These are phyloP conservation scores for Meandrina meandrites DNA, from an alignment of 92 coral and sea anemone species.

Conservation along the genomic window DNA sequence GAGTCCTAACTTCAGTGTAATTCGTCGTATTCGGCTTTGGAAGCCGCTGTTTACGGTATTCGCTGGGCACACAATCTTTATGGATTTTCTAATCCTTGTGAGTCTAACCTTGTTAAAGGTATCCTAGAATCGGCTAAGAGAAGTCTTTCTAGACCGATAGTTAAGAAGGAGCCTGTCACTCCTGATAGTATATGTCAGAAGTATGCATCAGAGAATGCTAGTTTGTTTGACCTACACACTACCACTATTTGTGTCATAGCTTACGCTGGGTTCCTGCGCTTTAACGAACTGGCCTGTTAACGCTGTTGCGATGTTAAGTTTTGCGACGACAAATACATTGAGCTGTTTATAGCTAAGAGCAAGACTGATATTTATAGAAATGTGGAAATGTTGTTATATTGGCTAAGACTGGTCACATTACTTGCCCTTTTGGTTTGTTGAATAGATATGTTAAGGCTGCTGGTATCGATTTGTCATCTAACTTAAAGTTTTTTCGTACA, in stretches of 20 bases:
- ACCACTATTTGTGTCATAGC: slow-evolving; percentile 65
- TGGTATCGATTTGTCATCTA: no score
- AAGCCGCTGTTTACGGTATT: slow-evolving; percentile 59
- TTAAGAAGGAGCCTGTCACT: slow-evolving; percentile 61
- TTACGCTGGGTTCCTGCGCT: slow-evolving; percentile 46
- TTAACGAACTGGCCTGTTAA: no score
- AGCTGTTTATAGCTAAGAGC: slow-evolving; percentile 35
- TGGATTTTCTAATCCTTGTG: slow-evolving; percentile 39
- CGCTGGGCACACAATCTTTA: slow-evolving; percentile 61
- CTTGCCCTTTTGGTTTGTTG: not conserved
- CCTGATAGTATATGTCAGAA: slow-evolving; percentile 28
- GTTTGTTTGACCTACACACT: slow-evolving; percentile 33
- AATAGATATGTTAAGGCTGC: slow-evolving; percentile 26
- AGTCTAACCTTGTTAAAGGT: slow-evolving; percentile 28
- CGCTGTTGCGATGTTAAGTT: slow-evolving; percentile 46
- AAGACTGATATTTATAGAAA: slow-evolving; percentile 60
- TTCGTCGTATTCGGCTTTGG: slow-evolving; percentile 46
- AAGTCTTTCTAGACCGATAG: slow-evolving; percentile 45
- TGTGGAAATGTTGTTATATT: slow-evolving; percentile 37
- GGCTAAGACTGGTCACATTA: slow-evolving; percentile 34
- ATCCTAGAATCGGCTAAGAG: slow-evolving; percentile 55
- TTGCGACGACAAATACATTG: slow-evolving; percentile 10
- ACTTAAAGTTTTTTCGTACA: no score
- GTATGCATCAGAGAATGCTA: slow-evolving; percentile 25
- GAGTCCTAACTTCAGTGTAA: slow-evolving; percentile 42